Base-by-base conservation (phyloP, 1,140 invertebrate species). In the Drosophila carrolli region DNA sequence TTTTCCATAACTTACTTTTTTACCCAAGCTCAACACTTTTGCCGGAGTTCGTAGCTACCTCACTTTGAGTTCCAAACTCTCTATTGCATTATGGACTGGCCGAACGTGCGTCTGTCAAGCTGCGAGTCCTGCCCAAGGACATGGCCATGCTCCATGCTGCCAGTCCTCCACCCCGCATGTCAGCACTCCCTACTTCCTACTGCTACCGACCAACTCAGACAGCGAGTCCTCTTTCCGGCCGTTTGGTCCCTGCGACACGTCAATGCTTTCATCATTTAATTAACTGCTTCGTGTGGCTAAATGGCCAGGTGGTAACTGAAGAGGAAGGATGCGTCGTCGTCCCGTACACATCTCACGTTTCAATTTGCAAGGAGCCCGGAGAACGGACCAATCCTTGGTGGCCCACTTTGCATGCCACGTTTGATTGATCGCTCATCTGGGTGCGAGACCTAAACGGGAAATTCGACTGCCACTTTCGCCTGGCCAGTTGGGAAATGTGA, bases 181-280 rank as follows among this genome's bases (percentile, higher is more conserved):
- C 66, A 56, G 63, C 40, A 66, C 65, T 66, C 23, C 23, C 2
- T 23, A 23, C 63, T 35, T 7, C 29, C 29, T 40, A 19, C 19
- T 46, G 50, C 50, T 56, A 9, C 16, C 29, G 63, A 37, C 46
- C 65, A 70, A 67, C 48, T 54, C 35, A 14, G 19, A 43, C 46
- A 44, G 2, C 37, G 27, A 4, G 19, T 58, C 16, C 57, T 14
- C n/a, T 43, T 43, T 41, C n/a, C 37, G 37, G 37, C 44, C 43
- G 55, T 54, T 60, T 70, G 65, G 63, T 78, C 48, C 51, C 66
- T 65, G 72, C 59, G 83, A 83, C 83, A 88, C 83, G 83, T 88
- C 83, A 88, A 89, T 89, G 83, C 84, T 73, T 89, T 88, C 84
- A 88, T 89, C 83, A 88, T 88, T 88, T 88, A 88, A 88, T 88